Percentiles rank a stretch among this genome's conserved stretches.
Conservation (phyloP, 1,140 invertebrate species). For the Bombus sylvicola region DNA sequence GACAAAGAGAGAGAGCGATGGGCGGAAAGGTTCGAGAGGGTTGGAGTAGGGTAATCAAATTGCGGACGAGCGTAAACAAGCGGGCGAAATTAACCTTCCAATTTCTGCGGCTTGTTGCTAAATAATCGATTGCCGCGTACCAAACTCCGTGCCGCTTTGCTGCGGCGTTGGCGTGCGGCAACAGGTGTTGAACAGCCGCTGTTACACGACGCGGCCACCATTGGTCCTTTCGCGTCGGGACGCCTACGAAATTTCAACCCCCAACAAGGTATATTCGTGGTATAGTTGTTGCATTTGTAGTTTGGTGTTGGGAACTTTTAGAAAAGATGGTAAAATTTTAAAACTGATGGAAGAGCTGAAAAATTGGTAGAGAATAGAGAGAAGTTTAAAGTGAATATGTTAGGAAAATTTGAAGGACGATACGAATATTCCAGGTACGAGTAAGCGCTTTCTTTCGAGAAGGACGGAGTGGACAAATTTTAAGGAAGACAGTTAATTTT, state of each 20-base stretch:
- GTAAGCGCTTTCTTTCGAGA: too few species aligned
- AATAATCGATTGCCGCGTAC: conserved; percentile 79
- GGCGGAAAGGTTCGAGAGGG: conserved; percentile 30
- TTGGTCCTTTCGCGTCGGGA: not conserved
- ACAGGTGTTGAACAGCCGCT: conserved; percentile 69
- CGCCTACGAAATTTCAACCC: not conserved
- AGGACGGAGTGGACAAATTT: not conserved
- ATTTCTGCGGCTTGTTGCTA: conserved; percentile 80
- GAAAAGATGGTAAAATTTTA: too few species aligned
- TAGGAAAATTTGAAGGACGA: too few species aligned
- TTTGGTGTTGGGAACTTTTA: not conserved
- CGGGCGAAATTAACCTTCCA: conserved; percentile 79
- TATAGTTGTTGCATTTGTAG: not conserved
- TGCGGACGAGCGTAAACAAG: conserved; percentile 76
- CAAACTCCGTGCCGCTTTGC: conserved; percentile 65
- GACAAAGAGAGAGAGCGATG: not conserved
- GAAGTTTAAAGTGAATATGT: too few species aligned
- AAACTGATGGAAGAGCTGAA: too few species aligned
- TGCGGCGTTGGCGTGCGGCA: conserved; percentile 64
- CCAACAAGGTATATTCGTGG: not conserved
- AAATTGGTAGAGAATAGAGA: too few species aligned
- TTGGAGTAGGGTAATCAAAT: conserved; percentile 70
- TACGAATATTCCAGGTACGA: too few species aligned
- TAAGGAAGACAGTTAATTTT: too few species aligned
- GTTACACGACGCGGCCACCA: conserved; percentile 70